Conservation (phyloP, 1,140 invertebrate species). For the Hyposmocoma kahamanoa region DNA sequence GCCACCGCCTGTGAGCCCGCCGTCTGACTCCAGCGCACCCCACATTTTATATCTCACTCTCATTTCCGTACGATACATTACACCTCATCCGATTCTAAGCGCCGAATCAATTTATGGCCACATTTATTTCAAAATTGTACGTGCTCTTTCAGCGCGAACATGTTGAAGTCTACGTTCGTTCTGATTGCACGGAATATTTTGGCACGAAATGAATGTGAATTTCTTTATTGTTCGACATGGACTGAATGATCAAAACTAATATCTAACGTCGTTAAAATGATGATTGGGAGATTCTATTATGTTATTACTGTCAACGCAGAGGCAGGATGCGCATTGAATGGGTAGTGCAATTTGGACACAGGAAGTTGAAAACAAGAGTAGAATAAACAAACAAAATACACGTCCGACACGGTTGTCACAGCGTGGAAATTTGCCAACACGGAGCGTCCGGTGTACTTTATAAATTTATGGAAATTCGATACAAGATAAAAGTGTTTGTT, state of each 20-base stretch:
- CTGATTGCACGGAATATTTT: no score
- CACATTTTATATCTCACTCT: slow-evolving; percentile 21
- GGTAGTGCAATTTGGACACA: slow-evolving; percentile 16
- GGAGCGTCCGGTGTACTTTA: slow-evolving; percentile 34
- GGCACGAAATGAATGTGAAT: no score
- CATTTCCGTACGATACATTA: slow-evolving; percentile 22
- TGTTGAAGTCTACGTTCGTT: no score
- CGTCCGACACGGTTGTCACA: slow-evolving; percentile 27
- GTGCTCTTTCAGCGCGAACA: no score
- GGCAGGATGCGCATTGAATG: background rate
- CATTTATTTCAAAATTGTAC: slow-evolving; percentile 4
- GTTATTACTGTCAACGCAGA: no score
- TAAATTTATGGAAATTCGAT: slow-evolving; percentile 58
- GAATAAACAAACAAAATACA: slow-evolving; percentile 21
- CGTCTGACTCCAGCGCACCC: background rate
- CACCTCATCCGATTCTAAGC: slow-evolving; percentile 3
- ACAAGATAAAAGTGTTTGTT: slow-evolving; percentile 41
- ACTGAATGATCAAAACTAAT: no score
- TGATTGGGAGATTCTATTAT: no score
- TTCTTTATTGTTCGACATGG: no score
- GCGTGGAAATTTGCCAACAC: slow-evolving; percentile 55
- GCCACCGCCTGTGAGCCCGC: slow-evolving; percentile 16
- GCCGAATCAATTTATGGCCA: slow-evolving; percentile 12
- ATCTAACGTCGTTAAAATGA: no score
- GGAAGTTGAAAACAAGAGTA: slow-evolving; percentile 21